Evolutionary conservation across 1,140 invertebrate species (phyloP).

Genomic region (Drosophila kohkoa): DNA sequence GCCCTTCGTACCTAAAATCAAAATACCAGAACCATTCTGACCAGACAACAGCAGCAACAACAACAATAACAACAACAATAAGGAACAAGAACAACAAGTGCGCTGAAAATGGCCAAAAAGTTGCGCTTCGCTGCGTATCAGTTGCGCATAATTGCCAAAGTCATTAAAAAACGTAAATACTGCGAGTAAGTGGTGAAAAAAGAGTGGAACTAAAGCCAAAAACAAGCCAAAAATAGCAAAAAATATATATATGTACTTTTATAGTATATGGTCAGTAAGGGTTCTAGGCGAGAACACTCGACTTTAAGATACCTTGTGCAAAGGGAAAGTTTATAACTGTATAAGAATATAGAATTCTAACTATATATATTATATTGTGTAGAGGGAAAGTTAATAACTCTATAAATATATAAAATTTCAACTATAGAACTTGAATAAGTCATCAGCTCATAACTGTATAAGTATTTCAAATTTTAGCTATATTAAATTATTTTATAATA

Average conservation of each 20-base stretch:
- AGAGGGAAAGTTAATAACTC: background rate
- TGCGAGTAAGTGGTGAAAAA: slow-evolving; percentile 50
- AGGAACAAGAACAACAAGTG: slow-evolving; percentile 25
- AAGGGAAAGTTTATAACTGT: background rate
- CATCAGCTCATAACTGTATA: no score
- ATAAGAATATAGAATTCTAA: background rate
- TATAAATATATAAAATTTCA: background rate
- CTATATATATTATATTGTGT: background rate
- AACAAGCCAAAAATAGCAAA: slow-evolving; percentile 15
- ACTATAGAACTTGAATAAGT: no score
- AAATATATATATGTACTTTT: background rate
- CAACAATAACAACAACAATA: slow-evolving; percentile 29
- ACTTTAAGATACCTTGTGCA: background rate
- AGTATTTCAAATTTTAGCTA: no score
- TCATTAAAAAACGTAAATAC: slow-evolving; percentile 57
- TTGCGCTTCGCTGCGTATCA: slow-evolving; percentile 74
- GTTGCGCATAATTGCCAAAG: slow-evolving; percentile 76
- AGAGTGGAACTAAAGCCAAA: slow-evolving; percentile 38
- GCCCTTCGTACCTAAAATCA: slow-evolving; percentile 25
- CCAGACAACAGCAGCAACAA: slow-evolving; percentile 38
- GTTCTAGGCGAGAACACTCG: background rate
- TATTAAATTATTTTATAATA: no score
- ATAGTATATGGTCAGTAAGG: background rate
- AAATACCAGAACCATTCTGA: slow-evolving; percentile 69
- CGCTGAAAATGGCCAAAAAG: slow-evolving; percentile 64